Percentiles rank a stretch among this genome's conserved stretches.
Conservation (phyloP, 2,888 invertebrate genomes). For the Orthosia incerta region DNA sequence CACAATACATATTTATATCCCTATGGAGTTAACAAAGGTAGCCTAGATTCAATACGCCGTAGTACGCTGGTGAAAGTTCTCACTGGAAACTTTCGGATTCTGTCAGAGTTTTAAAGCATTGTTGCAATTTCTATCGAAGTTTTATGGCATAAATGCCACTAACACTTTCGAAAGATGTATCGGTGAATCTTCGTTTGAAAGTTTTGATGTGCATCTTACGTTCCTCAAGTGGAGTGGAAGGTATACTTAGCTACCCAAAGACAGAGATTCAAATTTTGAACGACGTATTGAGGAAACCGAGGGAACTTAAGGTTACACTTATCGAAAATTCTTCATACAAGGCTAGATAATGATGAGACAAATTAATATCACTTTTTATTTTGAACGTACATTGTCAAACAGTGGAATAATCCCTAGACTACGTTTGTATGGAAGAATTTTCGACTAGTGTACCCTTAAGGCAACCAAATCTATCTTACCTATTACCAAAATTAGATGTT, state of each 20-base stretch:
- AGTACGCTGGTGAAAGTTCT: conserved; percentile 33
- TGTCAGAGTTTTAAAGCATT: conserved; percentile 11
- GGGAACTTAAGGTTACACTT: too few species aligned
- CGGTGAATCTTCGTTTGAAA: neutral
- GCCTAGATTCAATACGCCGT: conserved; percentile 10
- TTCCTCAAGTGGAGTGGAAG: neutral
- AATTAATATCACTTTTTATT: too few species aligned
- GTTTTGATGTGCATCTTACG: neutral
- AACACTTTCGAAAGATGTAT: conserved; percentile 17
- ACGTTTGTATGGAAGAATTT: too few species aligned
- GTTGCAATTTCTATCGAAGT: conserved; percentile 9
- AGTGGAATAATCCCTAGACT: too few species aligned
- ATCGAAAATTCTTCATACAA: too few species aligned
- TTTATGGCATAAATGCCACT: neutral
- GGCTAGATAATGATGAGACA: too few species aligned
- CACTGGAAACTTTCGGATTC: conserved; percentile 13
- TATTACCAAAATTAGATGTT: neutral
- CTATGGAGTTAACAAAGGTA: conserved; percentile 27
- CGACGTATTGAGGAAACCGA: neutral
- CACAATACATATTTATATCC: conserved; percentile 13
- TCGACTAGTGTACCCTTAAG: too few species aligned
- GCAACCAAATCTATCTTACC: neutral
- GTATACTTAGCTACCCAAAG: too few species aligned
- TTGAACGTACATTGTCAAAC: too few species aligned
- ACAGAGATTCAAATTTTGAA: neutral